Conservation (phyloP, 64 coral and sea anemone genomes). For the Pachyseris speciosa region DNA sequence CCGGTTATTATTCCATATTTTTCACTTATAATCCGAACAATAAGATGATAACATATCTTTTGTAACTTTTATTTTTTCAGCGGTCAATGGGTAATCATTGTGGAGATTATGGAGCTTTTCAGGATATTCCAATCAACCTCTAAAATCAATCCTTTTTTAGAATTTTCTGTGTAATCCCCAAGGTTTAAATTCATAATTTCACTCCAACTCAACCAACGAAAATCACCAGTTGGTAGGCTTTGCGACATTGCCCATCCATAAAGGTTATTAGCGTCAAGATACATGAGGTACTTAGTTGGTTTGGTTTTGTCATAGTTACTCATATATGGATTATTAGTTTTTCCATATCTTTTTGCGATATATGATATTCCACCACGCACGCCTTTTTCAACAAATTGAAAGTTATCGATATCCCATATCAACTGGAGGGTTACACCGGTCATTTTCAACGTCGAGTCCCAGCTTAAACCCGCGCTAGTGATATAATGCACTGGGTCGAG, state of each 20-base stretch:
- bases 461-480: background rate
- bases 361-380: background rate
- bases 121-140: slow-evolving; percentile 19
- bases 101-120: too few relatives aligned
- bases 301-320: background rate
- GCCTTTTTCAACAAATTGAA: background rate
- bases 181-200: background rate
- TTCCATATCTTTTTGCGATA: too few relatives aligned
- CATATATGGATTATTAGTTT: background rate
- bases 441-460: background rate
- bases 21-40: background rate
- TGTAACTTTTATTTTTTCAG: background rate
- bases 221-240: background rate
- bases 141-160: slow-evolving; percentile 11
- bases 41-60: slow-evolving; percentile 1
- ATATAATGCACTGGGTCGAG: background rate
- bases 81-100: slow-evolving; percentile 2
- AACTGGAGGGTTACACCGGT: background rate
- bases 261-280: background rate
- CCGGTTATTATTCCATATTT: background rate
- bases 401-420: background rate
- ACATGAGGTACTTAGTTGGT: background rate
- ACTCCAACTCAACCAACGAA: background rate
- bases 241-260: background rate
- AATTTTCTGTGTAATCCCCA: background rate